These are phyloP conservation scores for Eristalis arbustorum DNA, from an alignment of 2,888 invertebrate species.

Conservation along the genomic window DNA sequence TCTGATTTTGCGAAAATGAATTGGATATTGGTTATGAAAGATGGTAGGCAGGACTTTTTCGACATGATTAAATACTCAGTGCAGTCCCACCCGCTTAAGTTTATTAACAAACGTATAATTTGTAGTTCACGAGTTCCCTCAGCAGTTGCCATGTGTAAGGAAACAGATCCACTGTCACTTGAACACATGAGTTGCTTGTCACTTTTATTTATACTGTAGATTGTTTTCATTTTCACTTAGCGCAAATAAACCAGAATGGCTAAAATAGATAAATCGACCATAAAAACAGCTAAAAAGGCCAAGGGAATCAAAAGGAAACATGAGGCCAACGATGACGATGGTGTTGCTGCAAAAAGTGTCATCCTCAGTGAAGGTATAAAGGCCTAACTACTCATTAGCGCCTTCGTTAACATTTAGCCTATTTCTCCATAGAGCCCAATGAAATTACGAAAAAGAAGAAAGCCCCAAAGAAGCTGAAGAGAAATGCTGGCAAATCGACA, in stretches of 20 bases:
- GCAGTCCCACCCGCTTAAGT: no score
- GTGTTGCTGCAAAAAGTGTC: conserved; percentile 76
- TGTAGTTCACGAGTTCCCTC: no score
- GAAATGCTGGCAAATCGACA: background rate
- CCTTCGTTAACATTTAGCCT: background rate
- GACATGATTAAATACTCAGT: no score
- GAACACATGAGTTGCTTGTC: background rate
- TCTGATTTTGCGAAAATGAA: no score
- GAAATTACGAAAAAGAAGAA: conserved; percentile 31
- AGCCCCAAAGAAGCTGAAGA: conserved; percentile 32
- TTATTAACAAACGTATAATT: no score
- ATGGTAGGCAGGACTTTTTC: no score
- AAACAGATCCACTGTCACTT: background rate
- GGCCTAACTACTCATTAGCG: background rate
- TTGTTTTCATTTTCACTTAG: conserved; percentile 18
- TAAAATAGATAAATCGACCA: conserved; percentile 28
- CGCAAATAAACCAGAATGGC: conserved; percentile 9
- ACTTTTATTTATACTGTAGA: background rate
- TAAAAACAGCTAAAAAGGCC: conserved; percentile 67
- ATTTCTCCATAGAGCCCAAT: conserved; percentile 10
- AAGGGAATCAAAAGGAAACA: conserved; percentile 74
- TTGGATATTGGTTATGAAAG: no score
- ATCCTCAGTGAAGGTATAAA: conserved; percentile 72
- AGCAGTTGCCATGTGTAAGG: background rate
- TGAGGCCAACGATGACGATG: conserved; percentile 73